Evolutionary conservation across 2,113 vertebrate genomes (phyloP).

Genomic region (Dipodomys merriami): DNA sequence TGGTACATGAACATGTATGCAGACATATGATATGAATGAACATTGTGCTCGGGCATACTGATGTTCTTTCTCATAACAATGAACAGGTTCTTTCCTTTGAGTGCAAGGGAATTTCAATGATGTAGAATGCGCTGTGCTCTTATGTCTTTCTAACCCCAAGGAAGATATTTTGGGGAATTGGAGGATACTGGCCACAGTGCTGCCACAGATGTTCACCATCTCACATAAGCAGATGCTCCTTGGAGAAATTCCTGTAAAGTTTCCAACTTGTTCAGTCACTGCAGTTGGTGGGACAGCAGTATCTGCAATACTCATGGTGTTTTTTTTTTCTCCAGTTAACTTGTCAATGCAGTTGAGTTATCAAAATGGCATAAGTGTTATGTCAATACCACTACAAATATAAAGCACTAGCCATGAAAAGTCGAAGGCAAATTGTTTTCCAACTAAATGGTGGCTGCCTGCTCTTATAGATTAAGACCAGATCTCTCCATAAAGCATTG

Average conservation of each 20-base stretch:
- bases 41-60: too few relatives aligned
- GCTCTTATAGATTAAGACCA: slow-evolving; percentile 67
- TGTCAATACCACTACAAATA: slow-evolving; percentile 61
- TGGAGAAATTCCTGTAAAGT: neutral
- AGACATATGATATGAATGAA: neutral
- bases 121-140: slow-evolving; percentile 33
- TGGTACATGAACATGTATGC: neutral
- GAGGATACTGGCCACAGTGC: neutral
- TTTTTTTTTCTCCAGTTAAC: slow-evolving; percentile 1
- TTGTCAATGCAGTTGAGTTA: slow-evolving; percentile 60
- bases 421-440: slow-evolving; percentile 71
- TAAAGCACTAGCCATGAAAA: slow-evolving; percentile 55
- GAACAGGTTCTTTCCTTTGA: slow-evolving; percentile 27
- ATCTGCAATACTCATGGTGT: neutral
- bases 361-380: slow-evolving; percentile 67
- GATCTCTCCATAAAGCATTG: slow-evolving; percentile 68
- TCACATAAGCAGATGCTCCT: neutral
- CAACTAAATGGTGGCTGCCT: slow-evolving; percentile 63
- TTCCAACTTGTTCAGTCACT: neutral
- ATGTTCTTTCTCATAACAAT: slow-evolving; percentile 36
- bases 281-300: neutral
- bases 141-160: neutral
- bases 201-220: neutral
- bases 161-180: neutral
- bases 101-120: slow-evolving; percentile 1